Evolutionary conservation across 2,888 invertebrate species (phyloP), one percentile per base, ranked within the genome.

Genomic region (Sylvicola cinctus): DNA sequence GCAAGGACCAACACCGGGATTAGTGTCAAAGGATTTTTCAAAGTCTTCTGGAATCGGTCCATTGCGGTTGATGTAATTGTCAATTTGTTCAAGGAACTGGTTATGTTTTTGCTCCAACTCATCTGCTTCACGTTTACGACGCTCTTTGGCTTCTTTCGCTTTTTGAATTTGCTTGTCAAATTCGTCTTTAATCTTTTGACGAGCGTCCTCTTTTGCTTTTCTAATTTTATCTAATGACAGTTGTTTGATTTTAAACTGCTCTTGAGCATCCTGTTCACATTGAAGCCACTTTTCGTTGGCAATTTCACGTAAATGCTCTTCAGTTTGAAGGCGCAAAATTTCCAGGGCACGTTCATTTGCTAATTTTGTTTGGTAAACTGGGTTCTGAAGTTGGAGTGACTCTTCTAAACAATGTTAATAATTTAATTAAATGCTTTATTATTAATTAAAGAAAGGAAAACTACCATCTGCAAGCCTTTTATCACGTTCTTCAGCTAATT

Each of bases 1-100:
- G 54, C 93, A 95, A 0, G 60, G 40, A 3, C 66, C 68, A 47
- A 68, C 68, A 14, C 65, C 66, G 0, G 81, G 77, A 50, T 74
- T 74, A 1, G 75, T 73, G 50, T 83, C 74, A 34, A 65, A 62
- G 3, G 59, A 49, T 27, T 62, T 56, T 23, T 65, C 57, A 29
- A 81, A 54, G 46, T 70, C 69, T 8, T 62, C 51, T 0, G 83
- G 83, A 5, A 79, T 68, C 7, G 12, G 12, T 4, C 60, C 57
- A 3, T 66, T 61, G 34, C 60, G 55, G 32, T 64, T 61, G 31
- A 74, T 59, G 45, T 66, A 74, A 23, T 65, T 58, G 29, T 68
- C 56, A 39, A 73, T 65, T 42, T 62, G 53, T 28, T 62, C 51
- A 43, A 65, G 50, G 26, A 68, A 46, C 16, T 58, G 46, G 34